A percentile compares a stretch with the other conserved stretches of the same genome.
phyloP scores from a whole-genome alignment of 2,113 vertebrate species.

The Oriolus oriolus region DNA sequence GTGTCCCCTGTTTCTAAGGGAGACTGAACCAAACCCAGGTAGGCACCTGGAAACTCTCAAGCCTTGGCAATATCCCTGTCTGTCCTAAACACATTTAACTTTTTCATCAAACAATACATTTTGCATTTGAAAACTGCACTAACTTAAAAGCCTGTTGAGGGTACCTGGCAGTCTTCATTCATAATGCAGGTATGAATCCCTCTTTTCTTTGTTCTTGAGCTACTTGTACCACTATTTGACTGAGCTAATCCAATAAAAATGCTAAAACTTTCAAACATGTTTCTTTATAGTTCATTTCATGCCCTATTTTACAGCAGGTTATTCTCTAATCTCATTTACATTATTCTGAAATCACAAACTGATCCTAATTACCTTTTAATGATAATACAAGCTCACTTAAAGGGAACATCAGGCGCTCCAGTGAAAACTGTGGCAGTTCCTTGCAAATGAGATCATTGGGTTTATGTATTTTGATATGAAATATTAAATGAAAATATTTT shows the following conservation, averaged over 20 bases:
- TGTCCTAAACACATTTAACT: not conserved
- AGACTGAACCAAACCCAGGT: not conserved
- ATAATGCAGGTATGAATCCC: not conserved
- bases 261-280: not conserved
- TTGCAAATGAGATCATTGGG: not conserved
- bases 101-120: not conserved
- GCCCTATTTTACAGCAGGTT: constrained; percentile 8
- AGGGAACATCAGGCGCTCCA: not conserved
- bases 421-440: not conserved
- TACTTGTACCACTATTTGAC: not conserved
- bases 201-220: not conserved
- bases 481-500: not conserved
- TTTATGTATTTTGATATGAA: constrained; percentile 12
- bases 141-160: not conserved
- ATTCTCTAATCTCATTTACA: constrained; percentile 35
- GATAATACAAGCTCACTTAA: constrained; percentile 16
- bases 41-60: not conserved
- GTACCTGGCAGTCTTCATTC: not conserved
- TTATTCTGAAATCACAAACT: constrained; percentile 25
- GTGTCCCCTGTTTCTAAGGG: not conserved
- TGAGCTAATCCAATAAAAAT: constrained; percentile 28
- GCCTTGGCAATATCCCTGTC: not conserved
- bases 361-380: constrained; percentile 12
- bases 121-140: not conserved
- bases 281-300: constrained; percentile 8